Evolutionary conservation across 2,888 invertebrate genomes (phyloP).

Genomic region (Trachelus stipa): DNA sequence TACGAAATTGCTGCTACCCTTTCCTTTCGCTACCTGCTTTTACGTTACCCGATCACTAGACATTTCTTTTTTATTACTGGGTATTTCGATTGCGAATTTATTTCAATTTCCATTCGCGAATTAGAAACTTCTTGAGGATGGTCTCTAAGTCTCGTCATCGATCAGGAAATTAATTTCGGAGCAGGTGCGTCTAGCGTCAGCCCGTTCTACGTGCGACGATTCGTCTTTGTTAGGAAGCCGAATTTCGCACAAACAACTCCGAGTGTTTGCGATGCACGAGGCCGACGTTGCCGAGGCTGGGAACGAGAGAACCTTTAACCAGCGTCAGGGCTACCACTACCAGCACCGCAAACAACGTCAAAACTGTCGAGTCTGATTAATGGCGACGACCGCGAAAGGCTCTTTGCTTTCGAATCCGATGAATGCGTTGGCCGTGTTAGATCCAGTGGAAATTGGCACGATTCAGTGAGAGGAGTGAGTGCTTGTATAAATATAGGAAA

Average conservation of each 20-base stretch:
- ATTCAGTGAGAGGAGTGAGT: background rate
- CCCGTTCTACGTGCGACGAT: background rate
- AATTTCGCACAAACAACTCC: background rate
- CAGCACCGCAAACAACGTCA: background rate
- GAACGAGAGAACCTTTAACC: background rate
- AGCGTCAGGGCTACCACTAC: background rate
- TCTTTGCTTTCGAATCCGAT: background rate
- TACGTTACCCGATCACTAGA: background rate
- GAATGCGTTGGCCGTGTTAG: background rate
- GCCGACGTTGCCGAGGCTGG: background rate
- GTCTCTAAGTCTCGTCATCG: background rate
- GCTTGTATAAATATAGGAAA: background rate
- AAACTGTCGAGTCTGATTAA: background rate
- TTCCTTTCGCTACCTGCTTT: background rate
- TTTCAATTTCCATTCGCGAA: background rate
- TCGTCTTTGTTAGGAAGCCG: background rate
- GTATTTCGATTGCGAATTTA: background rate
- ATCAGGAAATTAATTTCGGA: background rate
- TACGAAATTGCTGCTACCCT: slow-evolving; percentile 24
- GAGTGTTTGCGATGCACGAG: background rate
- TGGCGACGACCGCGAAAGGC: background rate
- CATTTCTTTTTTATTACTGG: background rate
- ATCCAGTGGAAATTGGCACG: background rate
- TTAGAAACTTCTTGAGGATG: background rate
- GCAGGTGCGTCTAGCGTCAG: background rate